Percentiles rank a stretch among this genome's conserved stretches.
Evolutionary conservation across 2,797 vertebrate species (phyloP).

Genomic region (Oophaga sylvatica): DNA sequence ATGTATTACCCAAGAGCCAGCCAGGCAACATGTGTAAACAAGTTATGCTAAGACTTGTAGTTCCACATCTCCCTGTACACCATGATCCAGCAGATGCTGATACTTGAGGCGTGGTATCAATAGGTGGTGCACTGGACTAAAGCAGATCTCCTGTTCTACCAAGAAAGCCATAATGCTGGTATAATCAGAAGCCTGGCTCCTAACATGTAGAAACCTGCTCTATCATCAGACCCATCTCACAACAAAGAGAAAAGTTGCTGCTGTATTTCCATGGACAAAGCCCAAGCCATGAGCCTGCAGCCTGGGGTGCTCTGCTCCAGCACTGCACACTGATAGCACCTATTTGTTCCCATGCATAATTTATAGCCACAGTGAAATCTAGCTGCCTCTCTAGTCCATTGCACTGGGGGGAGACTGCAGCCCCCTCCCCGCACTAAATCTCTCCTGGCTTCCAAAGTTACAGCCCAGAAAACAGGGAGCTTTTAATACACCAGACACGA

Average conservation of each 20-base stretch:
- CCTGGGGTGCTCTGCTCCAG: conserved; percentile 57
- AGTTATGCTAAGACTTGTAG: conserved; percentile 14
- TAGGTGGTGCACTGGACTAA: conserved; percentile 59
- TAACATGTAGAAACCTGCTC: conserved; percentile 57
- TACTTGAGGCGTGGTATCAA: conserved; percentile 53
- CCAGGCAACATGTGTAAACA: neutral
- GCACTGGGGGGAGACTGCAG: conserved; percentile 61
- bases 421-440: conserved; percentile 52
- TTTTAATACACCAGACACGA: conserved; percentile 23
- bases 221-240: conserved; percentile 61
- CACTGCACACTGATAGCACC: conserved; percentile 63
- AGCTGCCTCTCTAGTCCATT: conserved; percentile 68
- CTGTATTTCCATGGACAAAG: conserved; percentile 61
- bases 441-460: conserved; percentile 43
- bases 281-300: conserved; percentile 20
- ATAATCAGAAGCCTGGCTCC: conserved; percentile 59
- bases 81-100: neutral
- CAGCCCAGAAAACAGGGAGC: conserved; percentile 10
- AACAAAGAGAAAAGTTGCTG: conserved; percentile 70
- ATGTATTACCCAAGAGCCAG: neutral
- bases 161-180: conserved; percentile 51
- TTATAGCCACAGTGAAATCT: conserved; percentile 67
- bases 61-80: neutral
- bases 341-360: conserved; percentile 76
- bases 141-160: conserved; percentile 43